Conservation (phyloP, 2,888 invertebrate species). For the Hecatera dysodea region DNA sequence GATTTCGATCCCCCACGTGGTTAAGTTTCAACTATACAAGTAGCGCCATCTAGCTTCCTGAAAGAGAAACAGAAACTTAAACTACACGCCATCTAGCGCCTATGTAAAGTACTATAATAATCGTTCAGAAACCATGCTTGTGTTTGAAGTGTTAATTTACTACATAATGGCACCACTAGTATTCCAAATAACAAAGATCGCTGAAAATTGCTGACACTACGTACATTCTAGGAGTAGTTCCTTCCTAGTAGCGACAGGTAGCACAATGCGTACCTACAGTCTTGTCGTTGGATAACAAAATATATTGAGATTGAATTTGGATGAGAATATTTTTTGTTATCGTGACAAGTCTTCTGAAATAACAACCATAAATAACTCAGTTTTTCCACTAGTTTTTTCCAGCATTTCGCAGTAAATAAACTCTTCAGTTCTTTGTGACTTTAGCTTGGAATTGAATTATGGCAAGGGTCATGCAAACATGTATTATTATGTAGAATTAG, state of each 20-base stretch:
- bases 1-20: slow-evolving; percentile 37
- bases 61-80: background rate
- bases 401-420: background rate
- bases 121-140: slow-evolving; percentile 4
- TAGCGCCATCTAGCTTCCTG: slow-evolving; percentile 53
- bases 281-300: background rate
- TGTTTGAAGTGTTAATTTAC: slow-evolving; percentile 45
- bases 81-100: slow-evolving; percentile 46
- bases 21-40: slow-evolving; percentile 15
- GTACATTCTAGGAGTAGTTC: background rate
- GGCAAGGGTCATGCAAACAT: background rate
- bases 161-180: slow-evolving; percentile 61
- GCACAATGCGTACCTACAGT: background rate
- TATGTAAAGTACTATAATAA: slow-evolving; percentile 24
- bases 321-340: background rate
- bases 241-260: background rate
- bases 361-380: background rate
- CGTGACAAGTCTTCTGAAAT: background rate
- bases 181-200: background rate
- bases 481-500: no score
- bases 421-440: background rate
- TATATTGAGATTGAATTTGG: background rate
- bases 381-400: background rate
- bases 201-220: background rate
- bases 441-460: no score